A percentile compares a stretch with the other conserved stretches of the same genome.
phyloP scores from a whole-genome alignment of 2,888 invertebrate species.

The Cordilura impudica region DNA sequence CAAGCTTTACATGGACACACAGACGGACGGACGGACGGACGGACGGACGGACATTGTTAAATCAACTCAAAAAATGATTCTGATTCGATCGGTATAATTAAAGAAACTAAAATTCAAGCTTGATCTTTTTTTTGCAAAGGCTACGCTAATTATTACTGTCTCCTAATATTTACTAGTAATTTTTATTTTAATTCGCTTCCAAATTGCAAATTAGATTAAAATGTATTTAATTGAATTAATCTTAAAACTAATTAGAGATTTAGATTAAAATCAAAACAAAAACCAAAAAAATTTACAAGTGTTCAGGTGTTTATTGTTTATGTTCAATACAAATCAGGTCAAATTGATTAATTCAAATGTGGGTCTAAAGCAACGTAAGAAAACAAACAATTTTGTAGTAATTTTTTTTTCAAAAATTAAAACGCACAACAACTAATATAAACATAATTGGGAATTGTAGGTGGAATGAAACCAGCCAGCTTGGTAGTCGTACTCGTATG shows the following conservation, averaged over 20 bases:
- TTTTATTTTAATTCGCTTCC: too few relatives aligned
- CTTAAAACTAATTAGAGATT: background rate
- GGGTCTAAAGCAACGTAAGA: background rate
- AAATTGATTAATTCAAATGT: constrained; percentile 38
- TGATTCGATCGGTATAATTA: too few relatives aligned
- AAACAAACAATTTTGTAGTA: constrained; percentile 17
- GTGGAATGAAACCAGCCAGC: constrained; percentile 21
- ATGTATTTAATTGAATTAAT: constrained; percentile 17
- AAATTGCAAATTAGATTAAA: constrained; percentile 35
- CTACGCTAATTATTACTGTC: too few relatives aligned
- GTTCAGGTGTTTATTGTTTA: constrained; percentile 29
- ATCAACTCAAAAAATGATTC: too few relatives aligned
- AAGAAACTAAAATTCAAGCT: too few relatives aligned
- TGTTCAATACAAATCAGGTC: constrained; percentile 42
- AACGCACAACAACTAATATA: background rate
- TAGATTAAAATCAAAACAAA: background rate
- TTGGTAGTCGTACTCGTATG: background rate
- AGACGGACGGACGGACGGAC: too few relatives aligned
- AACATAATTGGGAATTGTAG: constrained; percentile 27
- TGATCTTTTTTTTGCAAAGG: too few relatives aligned
- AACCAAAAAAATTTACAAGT: constrained; percentile 6
- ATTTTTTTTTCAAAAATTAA: constrained; percentile 21
- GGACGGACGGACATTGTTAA: too few relatives aligned
- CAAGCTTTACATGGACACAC: too few relatives aligned
- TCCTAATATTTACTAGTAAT: too few relatives aligned